Evolutionary conservation across 2,888 invertebrate genomes (phyloP), one percentile per base, ranked within the genome.

Genomic region (Neelides folsomi): DNA sequence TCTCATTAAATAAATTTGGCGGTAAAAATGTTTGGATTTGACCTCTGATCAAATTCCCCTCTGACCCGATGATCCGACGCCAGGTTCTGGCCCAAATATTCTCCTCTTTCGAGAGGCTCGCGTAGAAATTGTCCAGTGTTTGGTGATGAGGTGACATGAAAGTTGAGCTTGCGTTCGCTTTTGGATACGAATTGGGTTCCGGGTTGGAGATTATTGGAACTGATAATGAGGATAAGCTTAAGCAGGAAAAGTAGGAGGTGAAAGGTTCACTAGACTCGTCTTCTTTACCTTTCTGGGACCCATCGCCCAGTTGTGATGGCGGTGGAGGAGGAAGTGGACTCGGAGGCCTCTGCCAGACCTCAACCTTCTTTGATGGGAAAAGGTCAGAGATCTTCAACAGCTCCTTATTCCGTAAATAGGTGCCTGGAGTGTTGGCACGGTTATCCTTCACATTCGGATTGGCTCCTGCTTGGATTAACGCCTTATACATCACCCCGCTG

Each of bases 401-500:
- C 50, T 75, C 73, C 59, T 79, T 78, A 66, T 81, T 78, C 51
- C 79, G 76, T 64, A 79, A 75, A 70, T 87, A 89, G 68, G 82
- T 83, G 66, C 87, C 87, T 37, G 88, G 81, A 46, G 83, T 81
- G 49, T 79, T 77, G 41, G 83, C 87, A 67, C 79, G 78, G 70
- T 85, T 86, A 71, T 93, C 93, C 60, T 81, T 75, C 49, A 81
- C 75, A 66, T 83, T 81, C 2, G 84, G 79, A 72, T 92, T 86
- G 36, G 86, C 86, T 47, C 92, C 93, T 52, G 90, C 77, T 68
- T 87, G 86, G 60, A 83, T 77, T 47, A 93, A 73, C 41, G 49
- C 49, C 47, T 86, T 86, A 70, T 84, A 90, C 68, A 86, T 86
- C 69, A 88, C 86, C 0, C 86, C 86, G 67, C 89, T 89, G 66